Evolutionary conservation across 2,797 vertebrate species (phyloP).

Genomic region (Sebastes kiyomatsui): DNA sequence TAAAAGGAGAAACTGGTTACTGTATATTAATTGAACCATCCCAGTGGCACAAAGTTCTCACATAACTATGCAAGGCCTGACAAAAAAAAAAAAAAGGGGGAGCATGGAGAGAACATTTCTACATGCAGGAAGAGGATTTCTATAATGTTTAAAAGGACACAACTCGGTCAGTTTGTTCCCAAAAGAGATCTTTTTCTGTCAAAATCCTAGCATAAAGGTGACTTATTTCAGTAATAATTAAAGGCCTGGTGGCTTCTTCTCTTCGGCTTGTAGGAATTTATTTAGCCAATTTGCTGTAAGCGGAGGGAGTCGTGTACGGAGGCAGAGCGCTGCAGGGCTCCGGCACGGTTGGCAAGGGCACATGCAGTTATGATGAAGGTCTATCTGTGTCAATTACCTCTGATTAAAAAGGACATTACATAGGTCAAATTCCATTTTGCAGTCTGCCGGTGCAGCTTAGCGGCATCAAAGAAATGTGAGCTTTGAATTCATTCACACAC

Average conservation of each 20-base stretch:
- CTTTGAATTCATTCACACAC: constrained; percentile 29
- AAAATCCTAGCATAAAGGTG: background rate
- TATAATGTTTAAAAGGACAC: background rate
- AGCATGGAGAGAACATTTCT: background rate
- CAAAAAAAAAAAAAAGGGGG: background rate
- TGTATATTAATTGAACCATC: constrained; percentile 78
- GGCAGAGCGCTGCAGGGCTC: constrained; percentile 19
- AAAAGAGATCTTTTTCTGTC: background rate
- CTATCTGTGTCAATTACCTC: constrained; percentile 65
- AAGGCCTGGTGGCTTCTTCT: background rate
- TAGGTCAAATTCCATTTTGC: constrained; percentile 60
- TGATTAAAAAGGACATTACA: constrained; percentile 67
- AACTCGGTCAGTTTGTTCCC: background rate
- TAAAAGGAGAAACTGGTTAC: constrained; percentile 73
- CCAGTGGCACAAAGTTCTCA: constrained; percentile 61
- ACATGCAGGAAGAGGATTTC: background rate
- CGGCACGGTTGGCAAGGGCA: constrained; percentile 45
- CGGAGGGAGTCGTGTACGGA: background rate
- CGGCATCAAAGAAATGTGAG: constrained; percentile 41
- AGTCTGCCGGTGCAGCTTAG: constrained; percentile 39
- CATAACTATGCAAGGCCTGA: constrained; percentile 32
- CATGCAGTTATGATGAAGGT: constrained; percentile 45
- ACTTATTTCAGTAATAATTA: background rate
- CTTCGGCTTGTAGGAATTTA: background rate
- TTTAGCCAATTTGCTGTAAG: background rate